These are phyloP conservation scores for Neolamprologus modestus DNA, from an alignment of 2,113 vertebrate genomes.

Conservation along the genomic window DNA sequence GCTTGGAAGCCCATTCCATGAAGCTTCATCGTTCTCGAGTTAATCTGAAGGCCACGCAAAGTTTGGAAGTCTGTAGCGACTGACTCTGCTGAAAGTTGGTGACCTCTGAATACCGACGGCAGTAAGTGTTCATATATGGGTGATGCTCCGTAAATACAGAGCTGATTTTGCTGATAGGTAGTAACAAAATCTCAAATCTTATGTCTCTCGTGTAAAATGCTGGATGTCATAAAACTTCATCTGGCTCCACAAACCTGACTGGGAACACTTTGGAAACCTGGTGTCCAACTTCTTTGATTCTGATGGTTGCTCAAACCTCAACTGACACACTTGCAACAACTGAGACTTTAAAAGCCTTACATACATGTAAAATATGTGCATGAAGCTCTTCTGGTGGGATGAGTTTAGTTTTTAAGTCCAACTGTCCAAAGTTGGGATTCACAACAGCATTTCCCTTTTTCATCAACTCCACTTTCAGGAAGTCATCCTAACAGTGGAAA, in stretches of 20 bases:
- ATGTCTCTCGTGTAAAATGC: background rate
- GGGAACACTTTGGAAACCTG: background rate
- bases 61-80: background rate
- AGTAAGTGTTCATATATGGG: background rate
- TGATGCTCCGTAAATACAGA: background rate
- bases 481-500: background rate
- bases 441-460: background rate
- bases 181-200: background rate
- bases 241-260: background rate
- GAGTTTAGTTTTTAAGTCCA: background rate
- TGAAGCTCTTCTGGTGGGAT: background rate
- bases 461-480: background rate
- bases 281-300: background rate
- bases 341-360: background rate
- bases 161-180: background rate
- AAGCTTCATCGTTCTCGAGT: background rate
- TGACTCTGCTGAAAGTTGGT: background rate
- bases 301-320: background rate
- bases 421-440: background rate
- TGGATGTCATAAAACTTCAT: background rate
- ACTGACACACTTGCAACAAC: background rate
- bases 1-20: fast-evolving
- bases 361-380: background rate
- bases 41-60: background rate
- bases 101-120: background rate